Base-by-base conservation (phyloP, 2,797 vertebrate species). In the Iguana delicatissima region DNA sequence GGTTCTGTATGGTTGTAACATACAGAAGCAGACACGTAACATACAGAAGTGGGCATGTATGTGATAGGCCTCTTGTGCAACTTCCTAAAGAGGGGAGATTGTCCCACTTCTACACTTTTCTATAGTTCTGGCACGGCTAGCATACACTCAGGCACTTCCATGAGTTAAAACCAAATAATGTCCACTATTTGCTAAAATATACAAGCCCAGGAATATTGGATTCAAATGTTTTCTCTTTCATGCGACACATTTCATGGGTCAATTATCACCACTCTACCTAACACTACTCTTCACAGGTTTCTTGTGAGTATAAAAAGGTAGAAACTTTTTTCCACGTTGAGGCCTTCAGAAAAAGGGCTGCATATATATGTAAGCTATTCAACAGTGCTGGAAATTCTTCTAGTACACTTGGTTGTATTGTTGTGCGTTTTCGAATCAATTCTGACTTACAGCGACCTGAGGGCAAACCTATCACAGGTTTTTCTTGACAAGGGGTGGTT, bases 71-170 rank as follows among this genome's bases (percentile, higher is more conserved):
- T 26, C 42, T 18, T 29, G 24, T 67, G 16, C 59, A 42, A 82
- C 73, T 80, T 87, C 80, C 18, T 92, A 84, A 85, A 85, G 32
- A 13, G 64, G 90, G 89, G 29, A 91, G 92, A 92, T 22, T 62
- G 59, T 62, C 22, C 5, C 76, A 74, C 80, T 76, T 50, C 3
- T 80, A 46, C 62, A 83, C 2, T 46, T 92, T 52, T 50, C 52
- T 82, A 6, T 13, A 46, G 16, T 4, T 89, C 86, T 24, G 73
- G 3, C 1, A 92, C 35, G 0, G 55, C 2, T 80, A 82, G 77
- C 10, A 18, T 84, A 69, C 8, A 29, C 69, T 42, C 14, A 42
- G n/a, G 57, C 10, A 87, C 6, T 9, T 73, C 0, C 29, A 69
- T 32, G 67, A 69, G 4, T 29, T 32, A 32, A 67, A 67, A 32